Base-by-base conservation (phyloP, 2,888 invertebrate species). In the Hyalella azteca region DNA sequence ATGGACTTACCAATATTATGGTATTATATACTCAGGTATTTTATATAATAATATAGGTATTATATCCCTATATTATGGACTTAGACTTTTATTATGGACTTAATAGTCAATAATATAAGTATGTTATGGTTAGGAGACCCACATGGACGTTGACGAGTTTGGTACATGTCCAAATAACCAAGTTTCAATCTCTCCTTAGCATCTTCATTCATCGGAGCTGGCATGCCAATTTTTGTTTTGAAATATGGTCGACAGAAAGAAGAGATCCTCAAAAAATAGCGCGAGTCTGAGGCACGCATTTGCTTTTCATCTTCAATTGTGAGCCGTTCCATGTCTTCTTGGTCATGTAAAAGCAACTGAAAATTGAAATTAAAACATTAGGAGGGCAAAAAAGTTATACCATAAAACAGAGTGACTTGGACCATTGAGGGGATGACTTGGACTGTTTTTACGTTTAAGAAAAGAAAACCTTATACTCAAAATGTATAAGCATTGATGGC, bases 141-240 rank as follows among this genome's bases (percentile, higher is more conserved):
- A 82, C 82, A 82, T 11, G 76, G 40, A 2, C 82, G 32, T 13
- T 40, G n/a, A 5, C 79, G 59, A 9, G 81, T 79, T 29, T 77
- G 77, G 41, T 83, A 80, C 19, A 83, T 73, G 40, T 83, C 83
- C 32, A 81, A 26, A 60, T 78, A 81, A 39, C 81, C 79, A 22
- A 54, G 36, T 3, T 83, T 78, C 5, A 79, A 36, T 45, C 79
- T 83, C 41, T 19, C 60, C 73, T 79, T 81, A 22, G 81, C 79
- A 73, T 83, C 83, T 40, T 81, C 66, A 80, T 83, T 83, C 81
- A 78, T 81, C 1, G 83, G 83, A 22, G 79, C 81, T 15, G 75
- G 73, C 81, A 81, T 83, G 26, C 79, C 78, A 66, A 60, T 78
- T 9, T 77, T 39, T 45, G 81, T 76, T 50, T 83, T 83, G 77